Percentiles rank a stretch among this genome's conserved stretches.
Conservation (phyloP, 2,113 vertebrate species). For the Periophthalmodon schlosseri region DNA sequence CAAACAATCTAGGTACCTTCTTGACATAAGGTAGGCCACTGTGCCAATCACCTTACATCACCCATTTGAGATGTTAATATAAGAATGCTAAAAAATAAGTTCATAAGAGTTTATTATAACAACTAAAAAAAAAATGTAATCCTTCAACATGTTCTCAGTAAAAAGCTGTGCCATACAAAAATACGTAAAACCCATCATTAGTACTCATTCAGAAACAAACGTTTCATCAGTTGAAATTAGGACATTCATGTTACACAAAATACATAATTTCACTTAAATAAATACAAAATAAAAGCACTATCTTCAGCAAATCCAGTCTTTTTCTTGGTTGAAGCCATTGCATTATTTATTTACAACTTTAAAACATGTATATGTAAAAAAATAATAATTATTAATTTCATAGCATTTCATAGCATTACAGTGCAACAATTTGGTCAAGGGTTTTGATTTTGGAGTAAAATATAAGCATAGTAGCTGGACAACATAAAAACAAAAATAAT, state of each 20-base stretch:
- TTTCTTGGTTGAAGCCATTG: not conserved
- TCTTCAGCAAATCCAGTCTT: not conserved
- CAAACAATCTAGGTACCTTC: no score
- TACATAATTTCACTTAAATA: not conserved
- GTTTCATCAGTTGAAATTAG: not conserved
- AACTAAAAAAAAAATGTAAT: not conserved
- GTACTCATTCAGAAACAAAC: not conserved
- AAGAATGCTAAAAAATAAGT: not conserved
- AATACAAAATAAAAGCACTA: not conserved
- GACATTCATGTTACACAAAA: not conserved
- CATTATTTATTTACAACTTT: not conserved
- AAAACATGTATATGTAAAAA: not conserved
- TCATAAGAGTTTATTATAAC: not conserved
- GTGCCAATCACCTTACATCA: no score
- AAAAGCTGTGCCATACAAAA: constrained; percentile 24
- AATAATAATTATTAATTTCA: not conserved
- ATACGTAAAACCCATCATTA: not conserved
- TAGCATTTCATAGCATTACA: not conserved
- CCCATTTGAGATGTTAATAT: no score
- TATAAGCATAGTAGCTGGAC: not conserved
- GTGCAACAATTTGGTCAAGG: not conserved
- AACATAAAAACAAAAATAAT: constrained; percentile 36
- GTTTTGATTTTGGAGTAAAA: constrained; percentile 16
- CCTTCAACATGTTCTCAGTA: not conserved
- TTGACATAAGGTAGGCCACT: no score